phyloP scores from a whole-genome alignment of 1,140 invertebrate genomes.

The Drusus annulatus region DNA sequence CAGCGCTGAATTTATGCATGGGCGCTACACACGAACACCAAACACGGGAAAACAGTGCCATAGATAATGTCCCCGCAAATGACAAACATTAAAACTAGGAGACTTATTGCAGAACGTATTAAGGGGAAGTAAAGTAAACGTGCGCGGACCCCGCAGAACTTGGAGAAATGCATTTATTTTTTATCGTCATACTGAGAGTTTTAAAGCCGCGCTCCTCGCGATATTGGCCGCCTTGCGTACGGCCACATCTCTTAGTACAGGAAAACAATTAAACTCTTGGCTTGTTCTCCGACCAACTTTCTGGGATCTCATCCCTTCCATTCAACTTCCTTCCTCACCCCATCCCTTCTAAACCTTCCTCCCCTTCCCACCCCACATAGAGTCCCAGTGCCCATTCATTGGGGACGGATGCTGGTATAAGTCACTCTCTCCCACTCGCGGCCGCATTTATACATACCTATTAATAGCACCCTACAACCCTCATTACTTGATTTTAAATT shows the following conservation, averaged over 20 bases:
- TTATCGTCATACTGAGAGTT: slow-evolving; percentile 40
- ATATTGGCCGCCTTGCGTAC: slow-evolving; percentile 54
- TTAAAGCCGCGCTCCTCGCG: slow-evolving; percentile 35
- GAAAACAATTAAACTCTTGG: slow-evolving; percentile 67
- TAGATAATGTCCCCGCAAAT: slow-evolving; percentile 29
- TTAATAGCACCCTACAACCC: too few species aligned
- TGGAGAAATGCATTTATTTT: slow-evolving; percentile 49
- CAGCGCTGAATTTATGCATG: slow-evolving; percentile 32
- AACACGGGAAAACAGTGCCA: background rate
- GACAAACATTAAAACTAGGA: slow-evolving; percentile 29
- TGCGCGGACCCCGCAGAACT: slow-evolving; percentile 7
- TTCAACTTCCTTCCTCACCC: slow-evolving; percentile 27
- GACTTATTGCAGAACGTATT: slow-evolving; percentile 29
- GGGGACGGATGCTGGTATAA: slow-evolving; percentile 27
- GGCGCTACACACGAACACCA: slow-evolving; percentile 3
- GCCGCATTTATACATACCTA: background rate
- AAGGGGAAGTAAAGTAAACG: background rate
- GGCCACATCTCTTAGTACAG: slow-evolving; percentile 60
- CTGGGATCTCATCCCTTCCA: slow-evolving; percentile 45
- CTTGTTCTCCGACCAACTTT: slow-evolving; percentile 59
- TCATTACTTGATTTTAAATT: too few species aligned
- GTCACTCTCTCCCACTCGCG: slow-evolving; percentile 22
- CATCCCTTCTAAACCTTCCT: slow-evolving; percentile 9
- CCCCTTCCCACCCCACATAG: too few species aligned
- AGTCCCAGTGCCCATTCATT: slow-evolving; percentile 9